A percentile compares a stretch with the other conserved stretches of the same genome.
Conservation (phyloP, 2,888 invertebrate genomes). For the Hemicrepidius hirtus region DNA sequence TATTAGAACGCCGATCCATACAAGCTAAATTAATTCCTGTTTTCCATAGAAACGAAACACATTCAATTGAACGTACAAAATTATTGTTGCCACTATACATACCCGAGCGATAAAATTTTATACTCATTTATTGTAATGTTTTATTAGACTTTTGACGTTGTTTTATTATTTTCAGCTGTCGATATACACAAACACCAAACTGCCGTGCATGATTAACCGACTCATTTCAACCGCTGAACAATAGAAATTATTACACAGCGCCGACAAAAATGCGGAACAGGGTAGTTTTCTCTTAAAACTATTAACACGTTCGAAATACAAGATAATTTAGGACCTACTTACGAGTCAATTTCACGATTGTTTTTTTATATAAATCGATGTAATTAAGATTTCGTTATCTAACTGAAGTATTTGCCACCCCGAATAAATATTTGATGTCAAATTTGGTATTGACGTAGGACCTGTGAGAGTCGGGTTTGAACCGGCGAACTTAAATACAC, state of each 20-base stretch:
- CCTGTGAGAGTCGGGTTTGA: too few relatives aligned
- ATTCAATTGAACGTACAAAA: constrained; percentile 20
- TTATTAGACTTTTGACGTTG: constrained; percentile 34
- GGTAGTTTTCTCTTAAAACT: not conserved
- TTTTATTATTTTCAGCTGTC: constrained; percentile 39
- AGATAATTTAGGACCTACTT: too few relatives aligned
- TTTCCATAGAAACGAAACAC: not conserved
- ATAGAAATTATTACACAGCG: constrained; percentile 8
- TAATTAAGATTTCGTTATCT: too few relatives aligned
- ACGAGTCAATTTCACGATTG: too few relatives aligned
- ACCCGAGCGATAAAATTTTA: constrained; percentile 21
- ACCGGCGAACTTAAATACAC: too few relatives aligned
- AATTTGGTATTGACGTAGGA: too few relatives aligned
- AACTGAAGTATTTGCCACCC: too few relatives aligned
- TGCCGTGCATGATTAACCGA: constrained; percentile 33
- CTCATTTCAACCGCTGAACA: constrained; percentile 31
- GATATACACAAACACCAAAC: constrained; percentile 36
- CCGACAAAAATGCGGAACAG: not conserved
- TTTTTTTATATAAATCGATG: too few relatives aligned
- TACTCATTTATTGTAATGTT: constrained; percentile 25
- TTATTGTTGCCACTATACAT: constrained; percentile 20
- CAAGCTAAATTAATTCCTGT: constrained; percentile 16
- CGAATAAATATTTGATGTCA: too few relatives aligned
- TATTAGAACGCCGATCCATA: not conserved
- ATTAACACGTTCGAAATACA: too few relatives aligned